These are phyloP conservation scores for Presbytis comata DNA, from an alignment of 2,797 vertebrate species.

Conservation along the genomic window DNA sequence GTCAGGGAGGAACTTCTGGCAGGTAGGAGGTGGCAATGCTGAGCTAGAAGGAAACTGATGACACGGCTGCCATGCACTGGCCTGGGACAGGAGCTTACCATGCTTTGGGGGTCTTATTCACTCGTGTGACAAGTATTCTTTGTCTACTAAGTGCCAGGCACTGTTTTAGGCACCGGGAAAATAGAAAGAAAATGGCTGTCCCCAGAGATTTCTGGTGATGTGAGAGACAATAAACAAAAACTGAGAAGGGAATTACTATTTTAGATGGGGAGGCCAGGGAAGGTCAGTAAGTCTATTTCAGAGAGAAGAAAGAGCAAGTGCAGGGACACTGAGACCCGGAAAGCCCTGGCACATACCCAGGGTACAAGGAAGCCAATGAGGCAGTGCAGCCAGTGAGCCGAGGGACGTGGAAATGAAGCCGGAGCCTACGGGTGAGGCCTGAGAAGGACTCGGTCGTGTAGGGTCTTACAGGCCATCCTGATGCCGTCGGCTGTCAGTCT, in stretches of 20 bases:
- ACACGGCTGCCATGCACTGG: background rate
- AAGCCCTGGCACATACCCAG: background rate
- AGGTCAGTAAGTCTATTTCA: background rate
- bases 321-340: background rate
- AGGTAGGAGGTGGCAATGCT: background rate
- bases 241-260: background rate
- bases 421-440: background rate
- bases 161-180: background rate
- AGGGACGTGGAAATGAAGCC: background rate
- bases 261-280: background rate
- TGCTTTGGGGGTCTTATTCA: background rate
- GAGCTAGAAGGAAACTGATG: background rate
- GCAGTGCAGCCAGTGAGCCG: accelerated
- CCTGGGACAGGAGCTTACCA: background rate
- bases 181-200: background rate
- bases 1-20: background rate
- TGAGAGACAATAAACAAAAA: background rate
- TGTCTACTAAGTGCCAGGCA: background rate
- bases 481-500: background rate
- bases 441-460: background rate
- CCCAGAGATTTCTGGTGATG: background rate
- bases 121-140: background rate
- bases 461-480: background rate
- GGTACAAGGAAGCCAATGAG: background rate
- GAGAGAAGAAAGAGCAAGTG: background rate